Evolutionary conservation across 2,113 vertebrate genomes (phyloP), one percentile per base, ranked within the genome.

Genomic region (Nesoenas mayeri): DNA sequence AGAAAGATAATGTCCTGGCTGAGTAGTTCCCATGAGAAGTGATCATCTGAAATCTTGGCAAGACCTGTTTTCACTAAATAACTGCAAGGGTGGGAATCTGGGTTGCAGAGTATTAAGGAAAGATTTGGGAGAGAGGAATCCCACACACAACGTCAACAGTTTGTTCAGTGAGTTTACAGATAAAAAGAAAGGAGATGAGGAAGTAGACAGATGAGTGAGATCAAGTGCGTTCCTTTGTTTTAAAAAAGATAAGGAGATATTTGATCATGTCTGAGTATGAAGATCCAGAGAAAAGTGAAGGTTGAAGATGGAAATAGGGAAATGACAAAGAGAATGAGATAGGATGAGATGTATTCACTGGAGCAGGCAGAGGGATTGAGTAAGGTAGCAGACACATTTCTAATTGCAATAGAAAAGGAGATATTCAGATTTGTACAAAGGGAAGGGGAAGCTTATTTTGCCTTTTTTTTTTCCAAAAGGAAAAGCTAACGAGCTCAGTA

Each of bases 121-220:
- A 77, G 58, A 72, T 57, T 25, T 80, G 28, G 70, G 58, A 88
- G 91, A 85, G 42, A 70, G 16, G 22, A 95, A 88, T 94, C 56
- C 67, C 85, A 88, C 88, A 73, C 50, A 86, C 54, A 24, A 15
- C 50, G 66, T 61, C 62, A 89, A 57, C 22, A 62, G 57, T 67
- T 91, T 91, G 58, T 73, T 94, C 79, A 57, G 48, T 5, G 58
- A 12, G n/a, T 85, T 91, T 83, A 70, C 56, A 90, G 75, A 94
- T 74, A 83, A 85, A 85, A 96, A 75, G 62, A 61, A 89, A 80
- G 28, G 34, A 67, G 53, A 69, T 25, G 38, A 85, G 54, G 62
- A 93, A 93, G 56, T 21, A 96, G 67, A 79, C 38, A 70, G 75
- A 78, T 0, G 2, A 88, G 36, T 10, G 24, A 85, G 85, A 83